Evolutionary conservation across 2,888 invertebrate genomes (phyloP), one percentile per base, ranked within the genome.

Genomic region (Hecatera dysodea): DNA sequence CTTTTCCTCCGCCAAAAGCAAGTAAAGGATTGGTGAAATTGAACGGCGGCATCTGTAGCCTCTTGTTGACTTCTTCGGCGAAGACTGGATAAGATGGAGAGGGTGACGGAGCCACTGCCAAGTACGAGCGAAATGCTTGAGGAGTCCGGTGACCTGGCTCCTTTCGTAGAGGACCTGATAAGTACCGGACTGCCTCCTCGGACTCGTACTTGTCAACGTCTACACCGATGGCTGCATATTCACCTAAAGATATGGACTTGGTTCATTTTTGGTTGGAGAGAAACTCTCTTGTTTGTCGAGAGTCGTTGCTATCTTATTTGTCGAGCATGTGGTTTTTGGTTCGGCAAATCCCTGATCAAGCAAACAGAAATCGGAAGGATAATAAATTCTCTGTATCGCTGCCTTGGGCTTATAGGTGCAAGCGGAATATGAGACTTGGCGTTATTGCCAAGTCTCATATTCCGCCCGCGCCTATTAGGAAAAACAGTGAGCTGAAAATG

Each of bases 221-320:
- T 9, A 99, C 98, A 8, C 99, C 99, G 29, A 99, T 97, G 1
- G 98, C 99, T 90, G 98, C 99, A 90, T 99, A 99, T 90, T 99
- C 98, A n/a, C 99, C 98, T 98, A 86, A 76, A 67, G 60, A 63
- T 46, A n/a, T 2, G 1, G n/a, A 11, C 8, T 19, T 11, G 9
- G 29, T 39, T 39, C 24, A 24, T 22, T 39, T 22, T 36, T 15
- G 17, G 17, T 1, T 5, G 4, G 46, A 48, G 15, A 46, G 8
- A 19, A 22, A 7, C 1, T 39, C 1, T 24, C 4, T 17, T 2
- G n/a, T 44, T 19, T 7, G 5, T 36, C n/a, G n/a, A 27, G 2
- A 59, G 17, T 44, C n/a, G 1, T 12, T 42, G 39, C 1, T 17
- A 46, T 24, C 9, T 29, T 15, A 3, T 2, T 0, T 11, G 8